Evolutionary conservation across 2,113 vertebrate species (phyloP), one percentile per base, ranked within the genome.

Genomic region (Caranx melampygus): DNA sequence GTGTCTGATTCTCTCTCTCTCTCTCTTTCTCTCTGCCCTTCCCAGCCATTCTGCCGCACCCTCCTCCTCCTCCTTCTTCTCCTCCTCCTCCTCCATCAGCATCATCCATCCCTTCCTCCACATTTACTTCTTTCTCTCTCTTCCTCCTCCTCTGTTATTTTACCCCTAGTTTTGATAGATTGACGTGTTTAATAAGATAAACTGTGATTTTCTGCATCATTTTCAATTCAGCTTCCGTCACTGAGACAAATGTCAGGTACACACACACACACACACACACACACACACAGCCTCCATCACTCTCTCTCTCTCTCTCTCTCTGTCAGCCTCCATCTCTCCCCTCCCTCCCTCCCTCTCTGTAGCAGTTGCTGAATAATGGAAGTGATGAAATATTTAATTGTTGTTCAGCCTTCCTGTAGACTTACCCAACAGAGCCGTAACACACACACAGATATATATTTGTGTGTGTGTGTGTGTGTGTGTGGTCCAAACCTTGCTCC

Each of bases 331-430:
- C 20, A 57, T 72, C 64, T 78, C 78, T 10, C 5, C 45, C 6
- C 57, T 68, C 67, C 20, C 71, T 59, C 60, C 64, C 79, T 61
- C 78, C 44, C 79, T 71, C 88, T 75, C 77, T 82, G 75, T 82
- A 79, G 87, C 87, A 88, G 82, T 72, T 85, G 77, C 80, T 95
- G 75, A 93, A 95, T 94, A 93, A 94, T 93, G 90, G 81, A 93
- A 88, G 90, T 87, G 88, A 94, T 95, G 64, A 94, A 95, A 95
- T 94, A 95, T 95, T 93, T 92, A 94, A 89, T 74, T 92, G 92
- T 90, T 92, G 90, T 93, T 91, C 87, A 82, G 88, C 81, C 88
- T 90, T 90, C 90, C 91, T 85, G 89, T 77, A 84, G 90, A 89
- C 87, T 59, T 31, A 88, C 89, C 81, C 91, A 81, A 69, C 87